phyloP scores from a whole-genome alignment of 2,113 vertebrate genomes.

The Cyprinus carpio region DNA sequence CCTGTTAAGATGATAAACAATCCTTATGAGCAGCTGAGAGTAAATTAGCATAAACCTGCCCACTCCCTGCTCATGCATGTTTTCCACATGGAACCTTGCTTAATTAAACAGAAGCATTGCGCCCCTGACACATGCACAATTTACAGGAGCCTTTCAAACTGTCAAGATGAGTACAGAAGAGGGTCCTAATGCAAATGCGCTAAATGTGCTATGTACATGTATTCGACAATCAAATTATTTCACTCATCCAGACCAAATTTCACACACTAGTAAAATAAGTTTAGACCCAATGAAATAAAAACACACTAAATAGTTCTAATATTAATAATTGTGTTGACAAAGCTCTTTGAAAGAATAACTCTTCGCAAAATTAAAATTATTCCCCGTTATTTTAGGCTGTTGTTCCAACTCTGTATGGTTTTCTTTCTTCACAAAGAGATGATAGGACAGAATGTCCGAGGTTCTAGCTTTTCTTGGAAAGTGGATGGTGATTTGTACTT shows the following conservation, averaged over 20 bases:
- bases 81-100: slow-evolving; percentile 21
- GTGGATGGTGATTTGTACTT: slow-evolving; percentile 1
- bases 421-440: not conserved
- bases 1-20: slow-evolving; percentile 30
- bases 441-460: not conserved
- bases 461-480: not conserved
- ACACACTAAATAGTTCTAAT: not conserved
- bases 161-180: slow-evolving; percentile 5
- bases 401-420: not conserved
- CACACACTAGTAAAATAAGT: not conserved
- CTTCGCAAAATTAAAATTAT: not conserved
- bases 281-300: not conserved
- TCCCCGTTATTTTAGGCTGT: not conserved
- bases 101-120: slow-evolving; percentile 35
- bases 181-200: not conserved
- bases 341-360: not conserved
- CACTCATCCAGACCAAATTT: not conserved
- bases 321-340: not conserved
- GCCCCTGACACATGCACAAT: slow-evolving; percentile 29
- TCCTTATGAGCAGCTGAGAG: slow-evolving; percentile 14
- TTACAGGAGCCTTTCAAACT: slow-evolving; percentile 27
- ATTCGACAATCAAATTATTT: slow-evolving; percentile 1
- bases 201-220: not conserved
- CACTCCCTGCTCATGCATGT: slow-evolving; percentile 1
- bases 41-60: slow-evolving; percentile 36